Evolutionary conservation across 2,888 invertebrate species (phyloP).

Genomic region (Griposia aprilina): DNA sequence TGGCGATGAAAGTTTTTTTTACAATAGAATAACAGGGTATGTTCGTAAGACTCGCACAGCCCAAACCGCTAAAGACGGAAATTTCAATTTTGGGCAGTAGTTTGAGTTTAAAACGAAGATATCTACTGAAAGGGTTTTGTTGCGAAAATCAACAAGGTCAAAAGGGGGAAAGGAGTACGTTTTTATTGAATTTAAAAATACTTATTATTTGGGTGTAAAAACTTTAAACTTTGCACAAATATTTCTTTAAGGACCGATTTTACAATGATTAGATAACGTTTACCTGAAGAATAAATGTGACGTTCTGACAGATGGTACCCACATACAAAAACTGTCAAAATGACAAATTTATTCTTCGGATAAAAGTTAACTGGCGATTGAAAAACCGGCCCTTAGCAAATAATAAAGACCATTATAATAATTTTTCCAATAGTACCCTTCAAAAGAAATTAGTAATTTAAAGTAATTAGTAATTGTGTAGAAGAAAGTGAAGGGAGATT

Average conservation of each 20-base stretch:
- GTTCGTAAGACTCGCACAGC: neutral
- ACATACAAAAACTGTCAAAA: too few relatives aligned
- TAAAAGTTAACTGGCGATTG: too few relatives aligned
- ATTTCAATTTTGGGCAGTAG: neutral
- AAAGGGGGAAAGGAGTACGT: neutral
- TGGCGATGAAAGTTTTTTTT: neutral
- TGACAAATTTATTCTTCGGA: too few relatives aligned
- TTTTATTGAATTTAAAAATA: neutral
- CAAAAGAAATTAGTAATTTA: too few relatives aligned
- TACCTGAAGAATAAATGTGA: too few relatives aligned
- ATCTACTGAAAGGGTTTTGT: neutral
- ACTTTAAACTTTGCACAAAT: neutral
- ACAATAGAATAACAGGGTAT: neutral
- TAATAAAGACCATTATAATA: too few relatives aligned
- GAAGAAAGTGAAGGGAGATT: too few relatives aligned
- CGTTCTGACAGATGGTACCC: too few relatives aligned
- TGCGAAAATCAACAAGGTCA: neutral
- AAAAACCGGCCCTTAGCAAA: neutral
- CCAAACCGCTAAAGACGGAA: neutral
- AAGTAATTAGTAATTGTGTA: too few relatives aligned
- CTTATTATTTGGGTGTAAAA: neutral
- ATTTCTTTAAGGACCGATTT: neutral
- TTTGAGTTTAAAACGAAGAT: neutral
- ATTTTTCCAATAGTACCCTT: neutral
- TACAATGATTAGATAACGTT: too few relatives aligned